phyloP scores from a whole-genome alignment of 2,888 invertebrate genomes.

The Heliconius aoede region DNA sequence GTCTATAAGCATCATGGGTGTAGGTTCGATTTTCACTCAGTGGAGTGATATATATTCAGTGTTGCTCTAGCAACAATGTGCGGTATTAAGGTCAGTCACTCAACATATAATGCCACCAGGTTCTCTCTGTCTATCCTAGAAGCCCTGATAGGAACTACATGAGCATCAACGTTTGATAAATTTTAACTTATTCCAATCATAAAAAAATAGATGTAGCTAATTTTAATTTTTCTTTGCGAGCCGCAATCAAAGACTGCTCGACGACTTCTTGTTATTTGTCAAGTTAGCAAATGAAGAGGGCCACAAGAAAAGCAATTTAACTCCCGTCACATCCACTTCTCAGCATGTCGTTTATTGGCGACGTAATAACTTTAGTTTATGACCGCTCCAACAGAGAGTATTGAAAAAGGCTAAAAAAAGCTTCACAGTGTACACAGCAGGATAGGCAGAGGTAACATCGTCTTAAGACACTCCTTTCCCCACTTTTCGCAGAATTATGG shows the following conservation, averaged over 20 bases:
- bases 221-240: slow-evolving; percentile 3
- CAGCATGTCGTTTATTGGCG: slow-evolving; percentile 39
- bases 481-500: too few relatives aligned
- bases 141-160: not conserved
- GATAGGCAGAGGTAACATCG: too few relatives aligned
- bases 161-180: not conserved
- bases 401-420: too few relatives aligned
- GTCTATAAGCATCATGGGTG: too few relatives aligned
- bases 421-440: too few relatives aligned
- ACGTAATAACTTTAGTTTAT: slow-evolving; percentile 40
- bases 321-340: slow-evolving; percentile 50
- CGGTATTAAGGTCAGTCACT: too few relatives aligned
- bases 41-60: too few relatives aligned
- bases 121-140: not conserved
- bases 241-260: slow-evolving; percentile 11
- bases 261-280: slow-evolving; percentile 31
- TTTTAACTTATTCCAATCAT: not conserved
- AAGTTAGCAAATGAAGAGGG: slow-evolving; percentile 48
- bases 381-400: slow-evolving; percentile 20
- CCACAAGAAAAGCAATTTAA: slow-evolving; percentile 54
- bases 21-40: too few relatives aligned
- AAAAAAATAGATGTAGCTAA: not conserved
- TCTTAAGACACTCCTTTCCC: too few relatives aligned
- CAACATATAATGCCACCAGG: too few relatives aligned
- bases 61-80: too few relatives aligned